phyloP scores from a whole-genome alignment of 2,888 invertebrate species.

The Metopia argyrocephala region DNA sequence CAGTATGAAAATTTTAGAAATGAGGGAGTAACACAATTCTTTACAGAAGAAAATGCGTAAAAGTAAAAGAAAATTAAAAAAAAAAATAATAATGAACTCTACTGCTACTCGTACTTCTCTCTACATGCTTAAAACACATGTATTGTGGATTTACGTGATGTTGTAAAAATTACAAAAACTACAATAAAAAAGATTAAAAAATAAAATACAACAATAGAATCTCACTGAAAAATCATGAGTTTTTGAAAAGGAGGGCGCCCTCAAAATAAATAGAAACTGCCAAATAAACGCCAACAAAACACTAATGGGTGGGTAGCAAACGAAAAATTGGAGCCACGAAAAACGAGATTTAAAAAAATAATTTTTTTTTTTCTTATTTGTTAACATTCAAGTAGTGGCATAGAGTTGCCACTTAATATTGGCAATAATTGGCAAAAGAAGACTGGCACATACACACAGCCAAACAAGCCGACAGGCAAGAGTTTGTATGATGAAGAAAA shows the following conservation, averaged over 20 bases:
- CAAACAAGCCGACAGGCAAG: background rate
- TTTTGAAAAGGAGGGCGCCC: conserved; percentile 52
- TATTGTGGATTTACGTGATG: conserved; percentile 65
- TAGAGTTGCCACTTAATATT: conserved; percentile 63
- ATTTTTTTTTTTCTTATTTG: background rate
- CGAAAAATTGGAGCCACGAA: background rate
- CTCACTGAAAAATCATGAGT: conserved; percentile 13
- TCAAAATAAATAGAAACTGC: conserved; percentile 7
- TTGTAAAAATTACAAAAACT: conserved; percentile 56
- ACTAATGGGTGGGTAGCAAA: conserved; percentile 31
- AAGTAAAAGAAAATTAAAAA: background rate
- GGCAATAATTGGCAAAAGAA: conserved; percentile 67
- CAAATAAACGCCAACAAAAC: background rate
- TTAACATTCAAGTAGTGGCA: conserved; percentile 45
- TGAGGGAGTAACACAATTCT: no score
- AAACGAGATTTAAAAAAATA: conserved; percentile 12
- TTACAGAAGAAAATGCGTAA: no score
- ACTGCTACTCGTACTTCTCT: no score
- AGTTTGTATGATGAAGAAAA: no score
- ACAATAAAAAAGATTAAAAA: conserved; percentile 19
- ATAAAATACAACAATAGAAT: conserved; percentile 16
- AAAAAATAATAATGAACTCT: conserved; percentile 53
- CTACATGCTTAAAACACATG: conserved; percentile 60
- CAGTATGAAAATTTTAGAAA: no score
- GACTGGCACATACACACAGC: conserved; percentile 47